Base-by-base conservation (phyloP, 2,113 vertebrate species). In the Columba livia region DNA sequence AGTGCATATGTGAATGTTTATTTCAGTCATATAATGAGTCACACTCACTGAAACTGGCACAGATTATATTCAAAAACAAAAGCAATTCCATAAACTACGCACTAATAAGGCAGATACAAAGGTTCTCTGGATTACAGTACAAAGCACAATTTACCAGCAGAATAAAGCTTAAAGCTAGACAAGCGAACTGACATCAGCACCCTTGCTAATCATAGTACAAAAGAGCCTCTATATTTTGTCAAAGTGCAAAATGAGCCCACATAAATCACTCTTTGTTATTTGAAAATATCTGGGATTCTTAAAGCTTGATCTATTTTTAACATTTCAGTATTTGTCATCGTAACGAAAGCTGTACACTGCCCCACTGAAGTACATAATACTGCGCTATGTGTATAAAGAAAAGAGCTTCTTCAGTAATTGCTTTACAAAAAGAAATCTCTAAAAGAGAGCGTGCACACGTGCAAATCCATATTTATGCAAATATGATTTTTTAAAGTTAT, bases 211-310 rank as follows among this genome's bases (percentile, higher is more conserved):
- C 98, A 96, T 92, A 96, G 98, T 66, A 98, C 98, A 98, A 98
- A 98, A 97, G 97, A 80, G 44, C 80, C 98, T 98, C 98, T 98
- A 95, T 98, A 96, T 98, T 97, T 97, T 94, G 96, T 97, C 95
- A 85, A 96, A 96, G 97, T 95, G 96, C 97, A 98, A 93, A 97
- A 96, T 26, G 96, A 97, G 94, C 93, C 96, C 85, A 93, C 94
- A 98, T 98, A 98, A 98, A 98, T 97, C 98, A 97, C 93, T 93
- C 98, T 98, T 98, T 98, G 98, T 98, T 98, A 98, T 98, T 97
- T 96, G 98, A 98, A 98, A 98, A 98, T 98, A 98, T 98, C 98
- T 98, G 97, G 93, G 97, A 98, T 98, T 98, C 98, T 98, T 98
- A 98, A 95, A 97, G 98, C 97, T 88, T 91, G 95, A 97, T 98